Percentiles rank a stretch among this genome's conserved stretches.
Conservation (phyloP, 2,113 vertebrate species). For the Callipepla californica region DNA sequence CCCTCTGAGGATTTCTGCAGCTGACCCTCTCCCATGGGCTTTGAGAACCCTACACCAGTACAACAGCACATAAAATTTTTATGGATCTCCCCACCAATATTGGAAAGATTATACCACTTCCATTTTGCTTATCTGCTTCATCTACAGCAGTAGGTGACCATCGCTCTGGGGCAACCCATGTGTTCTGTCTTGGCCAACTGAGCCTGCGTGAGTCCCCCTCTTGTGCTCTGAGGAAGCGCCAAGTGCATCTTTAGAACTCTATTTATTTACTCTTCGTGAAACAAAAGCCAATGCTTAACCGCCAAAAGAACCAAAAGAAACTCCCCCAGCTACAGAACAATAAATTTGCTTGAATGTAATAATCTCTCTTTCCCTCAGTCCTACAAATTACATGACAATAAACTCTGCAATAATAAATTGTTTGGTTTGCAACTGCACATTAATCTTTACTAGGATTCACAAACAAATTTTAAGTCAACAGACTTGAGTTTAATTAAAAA, state of each 20-base stretch:
- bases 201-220: neutral
- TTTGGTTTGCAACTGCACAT: conserved; percentile 54
- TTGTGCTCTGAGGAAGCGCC: neutral
- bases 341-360: conserved; percentile 67
- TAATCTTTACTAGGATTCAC: conserved; percentile 64
- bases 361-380: conserved; percentile 60
- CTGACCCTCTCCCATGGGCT: neutral
- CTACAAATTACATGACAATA: conserved; percentile 65
- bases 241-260: neutral
- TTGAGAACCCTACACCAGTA: neutral
- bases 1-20: neutral
- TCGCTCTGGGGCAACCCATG: neutral
- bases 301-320: conserved; percentile 4
- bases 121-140: neutral
- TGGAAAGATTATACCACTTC: neutral
- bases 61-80: neutral
- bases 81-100: neutral
- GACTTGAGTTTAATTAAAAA: conserved; percentile 67
- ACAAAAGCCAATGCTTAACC: neutral
- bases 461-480: conserved; percentile 53
- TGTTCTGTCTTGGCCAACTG: neutral
- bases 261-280: conserved; percentile 35
- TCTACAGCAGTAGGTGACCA: neutral
- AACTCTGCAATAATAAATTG: conserved; percentile 52
- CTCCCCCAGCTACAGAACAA: conserved; percentile 31